Evolutionary conservation across 2,113 vertebrate genomes (phyloP).

Genomic region (Phalacrocorax pelagicus): DNA sequence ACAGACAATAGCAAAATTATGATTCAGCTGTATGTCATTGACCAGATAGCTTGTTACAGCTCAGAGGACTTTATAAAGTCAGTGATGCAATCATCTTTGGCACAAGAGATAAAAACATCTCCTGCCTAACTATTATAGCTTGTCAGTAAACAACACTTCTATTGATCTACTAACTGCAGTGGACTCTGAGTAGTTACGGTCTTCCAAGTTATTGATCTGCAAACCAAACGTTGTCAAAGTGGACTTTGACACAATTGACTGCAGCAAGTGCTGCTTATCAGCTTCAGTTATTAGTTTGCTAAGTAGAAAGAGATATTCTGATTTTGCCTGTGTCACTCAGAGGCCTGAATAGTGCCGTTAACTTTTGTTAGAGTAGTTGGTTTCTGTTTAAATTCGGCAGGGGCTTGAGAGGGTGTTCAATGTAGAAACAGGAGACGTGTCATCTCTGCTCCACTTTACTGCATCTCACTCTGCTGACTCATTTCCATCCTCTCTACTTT

Average conservation of each 20-base stretch:
- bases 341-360: background rate
- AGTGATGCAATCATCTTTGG: background rate
- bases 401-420: background rate
- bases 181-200: background rate
- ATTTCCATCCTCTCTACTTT: background rate
- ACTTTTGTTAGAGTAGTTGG: background rate
- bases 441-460: background rate
- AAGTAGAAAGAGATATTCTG: background rate
- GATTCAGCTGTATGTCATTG: background rate
- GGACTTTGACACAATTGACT: background rate
- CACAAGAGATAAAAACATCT: background rate
- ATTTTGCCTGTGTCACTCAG: background rate
- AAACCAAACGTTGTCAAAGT: background rate
- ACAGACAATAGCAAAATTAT: background rate
- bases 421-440: background rate
- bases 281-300: background rate
- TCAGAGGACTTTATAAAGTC: background rate
- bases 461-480: background rate
- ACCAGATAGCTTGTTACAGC: background rate
- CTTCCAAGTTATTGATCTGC: slow-evolving; percentile 9
- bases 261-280: background rate
- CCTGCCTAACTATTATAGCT: background rate
- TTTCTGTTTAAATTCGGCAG: background rate
- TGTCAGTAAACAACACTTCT: background rate
- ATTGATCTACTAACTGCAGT: background rate